Evolutionary conservation across 1,140 invertebrate species (phyloP).

Genomic region (Contarinia nasturtii): DNA sequence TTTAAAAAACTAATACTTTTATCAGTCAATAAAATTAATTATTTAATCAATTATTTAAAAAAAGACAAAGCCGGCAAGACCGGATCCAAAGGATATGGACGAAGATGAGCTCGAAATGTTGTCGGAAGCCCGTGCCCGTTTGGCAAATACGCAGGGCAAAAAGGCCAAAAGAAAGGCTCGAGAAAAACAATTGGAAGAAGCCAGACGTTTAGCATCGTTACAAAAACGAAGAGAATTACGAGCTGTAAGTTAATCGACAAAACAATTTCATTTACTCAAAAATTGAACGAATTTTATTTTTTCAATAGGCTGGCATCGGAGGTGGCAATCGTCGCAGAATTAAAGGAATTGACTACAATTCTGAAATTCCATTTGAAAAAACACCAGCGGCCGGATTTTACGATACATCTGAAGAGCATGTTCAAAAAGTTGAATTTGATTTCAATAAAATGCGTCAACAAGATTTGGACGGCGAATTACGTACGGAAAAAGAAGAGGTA

Average conservation of each 20-base stretch:
- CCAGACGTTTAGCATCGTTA: conserved; percentile 80
- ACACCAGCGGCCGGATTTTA: conserved; percentile 80
- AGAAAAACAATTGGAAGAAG: conserved; percentile 97
- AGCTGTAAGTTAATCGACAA: conserved; percentile 34
- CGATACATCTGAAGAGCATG: conserved; percentile 74
- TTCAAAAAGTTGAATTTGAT: conserved; percentile 75
- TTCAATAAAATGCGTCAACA: conserved; percentile 79
- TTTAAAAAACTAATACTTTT: too few relatives aligned
- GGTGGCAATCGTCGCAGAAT: conserved; percentile 20
- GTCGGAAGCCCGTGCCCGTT: conserved; percentile 89
- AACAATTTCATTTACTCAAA: too few relatives aligned
- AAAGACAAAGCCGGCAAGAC: conserved; percentile 95
- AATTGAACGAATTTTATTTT: too few relatives aligned
- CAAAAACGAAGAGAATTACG: conserved; percentile 92
- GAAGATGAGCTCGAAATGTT: conserved; percentile 99
- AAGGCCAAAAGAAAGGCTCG: conserved; percentile 97
- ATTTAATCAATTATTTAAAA: too few relatives aligned
- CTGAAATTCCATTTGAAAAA: conserved; percentile 96
- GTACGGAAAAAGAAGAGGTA: conserved; percentile 75
- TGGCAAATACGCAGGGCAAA: conserved; percentile 99
- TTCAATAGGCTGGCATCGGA: conserved; percentile 62
- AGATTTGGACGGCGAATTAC: conserved; percentile 79
- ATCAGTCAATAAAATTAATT: too few relatives aligned
- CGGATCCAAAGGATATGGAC: conserved; percentile 99
- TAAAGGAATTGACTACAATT: conserved; percentile 87